Base-by-base conservation (phyloP, 2,888 invertebrate species). In the Selenia dentaria region DNA sequence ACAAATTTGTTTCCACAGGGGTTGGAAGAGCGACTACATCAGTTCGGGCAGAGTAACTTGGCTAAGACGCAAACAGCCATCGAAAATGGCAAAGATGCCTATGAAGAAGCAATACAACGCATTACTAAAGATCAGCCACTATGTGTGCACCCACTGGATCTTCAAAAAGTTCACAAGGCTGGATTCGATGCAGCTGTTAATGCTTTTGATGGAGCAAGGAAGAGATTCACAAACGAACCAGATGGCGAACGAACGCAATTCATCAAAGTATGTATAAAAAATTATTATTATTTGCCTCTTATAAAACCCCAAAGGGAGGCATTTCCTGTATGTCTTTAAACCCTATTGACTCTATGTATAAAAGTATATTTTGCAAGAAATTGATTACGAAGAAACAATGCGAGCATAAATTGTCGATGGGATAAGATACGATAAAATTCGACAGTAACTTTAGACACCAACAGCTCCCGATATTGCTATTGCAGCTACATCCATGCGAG, bases 191-290 rank as follows among this genome's bases (percentile, higher is more conserved):
- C 45, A 3, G 45, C 45, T 5, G 16, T 39, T 4, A 34, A 34
- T 3, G n/a, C n/a, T 12, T 45, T 39, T 12, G 50, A 49, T 11
- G 38, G 33, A 14, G 43, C 18, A 10, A 41, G 43, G 9, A 53
- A 44, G 5, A 48, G 24, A 25, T 8, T 36, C 8, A 32, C 36
- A 10, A 29, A 41, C 5, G 25, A 35, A 4, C 8, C 37, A 8
- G 53, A 53, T 5, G 20, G 34, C 3, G 28, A 31, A 34, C 44
- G 50, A 10, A 42, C 28, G 16, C 14, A 35, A 37, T 42, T 39
- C 29, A 24, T 20, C 6, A 10, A 34, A 26, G 39, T 40, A 11
- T 22, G 44, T 34, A 13, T 2, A 0, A 14, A 8, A 16, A 13
- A 8, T 28, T 28, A n/a, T 11, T 22, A 5, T 8, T 13, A 6